Percentiles rank a stretch among this genome's conserved stretches.
phyloP scores from a whole-genome alignment of 1,140 invertebrate genomes.

The Drosophila micromelanica region DNA sequence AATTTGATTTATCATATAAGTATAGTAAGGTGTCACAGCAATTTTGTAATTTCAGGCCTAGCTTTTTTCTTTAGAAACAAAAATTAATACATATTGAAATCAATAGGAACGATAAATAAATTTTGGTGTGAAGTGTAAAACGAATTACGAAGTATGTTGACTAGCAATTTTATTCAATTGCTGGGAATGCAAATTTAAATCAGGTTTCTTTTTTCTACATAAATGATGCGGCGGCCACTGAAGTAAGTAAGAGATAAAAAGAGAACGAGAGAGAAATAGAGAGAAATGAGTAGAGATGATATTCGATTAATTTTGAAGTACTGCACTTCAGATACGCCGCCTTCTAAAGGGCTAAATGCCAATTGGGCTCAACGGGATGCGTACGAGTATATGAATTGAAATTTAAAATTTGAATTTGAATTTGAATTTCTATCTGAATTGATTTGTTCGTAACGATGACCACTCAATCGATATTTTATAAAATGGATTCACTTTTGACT shows the following conservation, averaged over 20 bases:
- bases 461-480: conserved; percentile 84
- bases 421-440: conserved; percentile 37
- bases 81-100: conserved; percentile 34
- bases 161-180: conserved; percentile 49
- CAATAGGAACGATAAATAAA: conserved; percentile 42
- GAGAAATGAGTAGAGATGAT: conserved; percentile 4
- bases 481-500: conserved; percentile 52
- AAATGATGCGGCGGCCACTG: conserved; percentile 46
- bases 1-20: conserved; percentile 59
- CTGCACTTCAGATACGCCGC: conserved; percentile 35
- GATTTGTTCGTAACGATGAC: conserved; percentile 76
- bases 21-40: conserved; percentile 81
- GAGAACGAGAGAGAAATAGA: conserved; percentile 14
- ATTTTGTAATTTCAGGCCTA: conserved; percentile 58
- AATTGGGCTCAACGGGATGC: conserved; percentile 40
- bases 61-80: conserved; percentile 30
- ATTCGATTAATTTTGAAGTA: conserved; percentile 4
- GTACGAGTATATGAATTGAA: conserved; percentile 22
- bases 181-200: conserved; percentile 74
- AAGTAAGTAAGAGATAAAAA: conserved; percentile 33
- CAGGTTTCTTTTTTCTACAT: conserved; percentile 2
- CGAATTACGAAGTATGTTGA: conserved; percentile 45
- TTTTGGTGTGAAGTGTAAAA: conserved; percentile 53
- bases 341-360: conserved; percentile 22
- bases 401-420: conserved; percentile 29